A percentile compares a stretch with the other conserved stretches of the same genome.
Evolutionary conservation across 1,140 invertebrate species (phyloP).

Genomic region (Diabrotica virgifera): DNA sequence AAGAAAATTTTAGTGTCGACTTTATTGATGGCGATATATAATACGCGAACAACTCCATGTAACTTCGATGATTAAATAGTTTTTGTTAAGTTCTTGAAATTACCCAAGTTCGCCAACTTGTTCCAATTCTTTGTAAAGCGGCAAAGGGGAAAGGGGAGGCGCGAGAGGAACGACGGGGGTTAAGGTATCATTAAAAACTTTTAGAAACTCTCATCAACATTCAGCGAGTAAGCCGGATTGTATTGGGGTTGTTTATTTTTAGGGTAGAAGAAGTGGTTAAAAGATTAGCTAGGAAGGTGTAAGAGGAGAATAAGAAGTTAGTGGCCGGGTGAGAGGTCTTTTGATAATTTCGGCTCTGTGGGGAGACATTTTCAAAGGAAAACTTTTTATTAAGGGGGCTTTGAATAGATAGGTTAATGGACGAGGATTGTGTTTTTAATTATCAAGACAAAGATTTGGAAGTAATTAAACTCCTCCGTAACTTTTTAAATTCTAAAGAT

Average conservation of each 20-base stretch:
- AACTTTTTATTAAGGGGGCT: no score
- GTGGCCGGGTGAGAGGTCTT: not conserved
- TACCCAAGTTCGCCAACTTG: not conserved
- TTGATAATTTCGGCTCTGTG: no score
- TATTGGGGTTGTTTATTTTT: constrained; percentile 3
- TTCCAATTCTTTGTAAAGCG: not conserved
- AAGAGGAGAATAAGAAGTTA: not conserved
- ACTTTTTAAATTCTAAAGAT: no score
- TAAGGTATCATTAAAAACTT: not conserved
- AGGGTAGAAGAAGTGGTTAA: not conserved
- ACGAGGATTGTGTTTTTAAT: no score
- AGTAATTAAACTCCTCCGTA: no score
- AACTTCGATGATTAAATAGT: not conserved
- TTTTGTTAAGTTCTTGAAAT: not conserved
- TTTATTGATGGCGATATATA: no score
- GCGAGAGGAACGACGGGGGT: no score
- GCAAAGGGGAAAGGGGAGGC: no score
- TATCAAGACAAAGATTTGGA: no score
- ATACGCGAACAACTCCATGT: not conserved
- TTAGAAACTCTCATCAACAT: not conserved
- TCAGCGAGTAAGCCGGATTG: constrained; percentile 1
- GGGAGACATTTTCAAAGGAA: no score
- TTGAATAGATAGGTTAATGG: no score
- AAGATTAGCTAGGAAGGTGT: not conserved
- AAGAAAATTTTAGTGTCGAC: no score